phyloP scores from a whole-genome alignment of 2,113 vertebrate genomes.

The Coryphaenoides rupestris region DNA sequence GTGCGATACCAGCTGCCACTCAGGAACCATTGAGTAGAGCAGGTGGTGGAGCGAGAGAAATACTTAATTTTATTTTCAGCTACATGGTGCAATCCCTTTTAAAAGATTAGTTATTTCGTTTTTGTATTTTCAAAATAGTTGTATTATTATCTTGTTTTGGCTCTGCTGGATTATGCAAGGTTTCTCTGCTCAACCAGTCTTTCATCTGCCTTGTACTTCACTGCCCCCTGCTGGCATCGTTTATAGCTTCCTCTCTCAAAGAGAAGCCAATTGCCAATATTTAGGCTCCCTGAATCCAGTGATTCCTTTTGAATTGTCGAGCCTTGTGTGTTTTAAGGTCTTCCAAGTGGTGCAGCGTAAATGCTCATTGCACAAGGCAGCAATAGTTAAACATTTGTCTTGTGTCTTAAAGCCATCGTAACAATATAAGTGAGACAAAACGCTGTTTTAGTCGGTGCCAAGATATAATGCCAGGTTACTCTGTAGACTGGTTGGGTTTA shows the following conservation, averaged over 20 bases:
- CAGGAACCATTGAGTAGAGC: slow-evolving; percentile 30
- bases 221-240: slow-evolving; percentile 57
- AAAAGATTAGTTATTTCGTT: not conserved
- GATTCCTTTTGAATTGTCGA: slow-evolving; percentile 35
- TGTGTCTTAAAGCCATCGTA: slow-evolving; percentile 61
- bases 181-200: slow-evolving; percentile 21
- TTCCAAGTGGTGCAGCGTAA: slow-evolving; percentile 37
- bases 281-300: slow-evolving; percentile 39
- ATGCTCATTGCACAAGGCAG: slow-evolving; percentile 41
- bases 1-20: slow-evolving; percentile 34
- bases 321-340: slow-evolving; percentile 39
- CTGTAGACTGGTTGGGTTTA: slow-evolving; percentile 55
- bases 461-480: slow-evolving; percentile 54
- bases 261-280: slow-evolving; percentile 25
- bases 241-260: not conserved
- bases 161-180: slow-evolving; percentile 23
- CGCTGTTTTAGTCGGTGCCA: slow-evolving; percentile 73
- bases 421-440: slow-evolving; percentile 64
- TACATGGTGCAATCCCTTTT: too few relatives aligned
- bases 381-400: slow-evolving; percentile 38
- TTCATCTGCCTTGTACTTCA: slow-evolving; percentile 49
- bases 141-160: slow-evolving; percentile 15
- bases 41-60: slow-evolving; percentile 10
- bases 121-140: slow-evolving; percentile 2
- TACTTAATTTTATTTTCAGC: too few relatives aligned